Conservation (phyloP, 2,113 vertebrate species). For the Suricata suricatta region DNA sequence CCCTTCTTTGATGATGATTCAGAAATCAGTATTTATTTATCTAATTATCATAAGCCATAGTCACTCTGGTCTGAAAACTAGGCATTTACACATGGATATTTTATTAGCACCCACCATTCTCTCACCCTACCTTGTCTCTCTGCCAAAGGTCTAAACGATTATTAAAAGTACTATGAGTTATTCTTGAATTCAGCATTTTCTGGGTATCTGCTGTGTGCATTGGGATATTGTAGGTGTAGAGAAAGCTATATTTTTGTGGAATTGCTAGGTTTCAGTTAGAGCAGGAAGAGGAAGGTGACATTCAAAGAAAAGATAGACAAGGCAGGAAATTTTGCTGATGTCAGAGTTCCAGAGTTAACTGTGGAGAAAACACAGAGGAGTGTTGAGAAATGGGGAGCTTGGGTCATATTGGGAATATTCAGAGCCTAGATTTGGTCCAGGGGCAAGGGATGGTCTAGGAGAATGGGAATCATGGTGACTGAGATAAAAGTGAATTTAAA, state of each 20-base stretch:
- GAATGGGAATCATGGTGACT: not conserved
- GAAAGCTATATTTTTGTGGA: not conserved
- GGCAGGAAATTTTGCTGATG: accelerated
- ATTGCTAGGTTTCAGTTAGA: not conserved
- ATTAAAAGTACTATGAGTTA: not conserved
- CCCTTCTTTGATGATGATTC: not conserved
- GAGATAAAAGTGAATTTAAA: not conserved
- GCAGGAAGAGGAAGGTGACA: not conserved
- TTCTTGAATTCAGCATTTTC: not conserved
- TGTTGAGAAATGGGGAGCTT: accelerated
- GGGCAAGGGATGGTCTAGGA: not conserved
- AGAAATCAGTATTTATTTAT: not conserved
- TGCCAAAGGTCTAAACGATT: not conserved
- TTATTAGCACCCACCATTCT: not conserved
- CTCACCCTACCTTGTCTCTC: not conserved
- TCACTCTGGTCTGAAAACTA: not conserved
- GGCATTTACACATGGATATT: not conserved
- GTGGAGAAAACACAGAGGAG: not conserved
- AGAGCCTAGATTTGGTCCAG: not conserved
- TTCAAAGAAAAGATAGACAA: not conserved
- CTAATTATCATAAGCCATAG: not conserved
- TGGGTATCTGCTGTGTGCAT: not conserved
- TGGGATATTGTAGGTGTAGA: not conserved
- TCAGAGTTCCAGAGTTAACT: not conserved
- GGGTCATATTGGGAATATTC: not conserved